A percentile compares a stretch with the other conserved stretches of the same genome.
These are phyloP conservation scores for Acanthacorydalis orientalis DNA, from an alignment of 2,888 invertebrate genomes.

Conservation along the genomic window DNA sequence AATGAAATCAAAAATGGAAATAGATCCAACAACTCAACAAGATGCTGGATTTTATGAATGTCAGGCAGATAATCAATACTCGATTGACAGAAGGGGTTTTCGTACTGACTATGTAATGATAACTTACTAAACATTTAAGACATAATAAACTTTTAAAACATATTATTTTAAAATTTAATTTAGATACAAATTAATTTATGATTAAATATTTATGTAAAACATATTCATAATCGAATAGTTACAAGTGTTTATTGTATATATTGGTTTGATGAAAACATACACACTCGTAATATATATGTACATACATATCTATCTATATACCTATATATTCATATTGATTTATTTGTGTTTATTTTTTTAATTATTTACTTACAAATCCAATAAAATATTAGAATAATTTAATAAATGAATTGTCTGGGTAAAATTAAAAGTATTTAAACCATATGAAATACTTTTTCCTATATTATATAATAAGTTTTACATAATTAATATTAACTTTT, in stretches of 20 bases:
- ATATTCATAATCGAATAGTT: too few species aligned
- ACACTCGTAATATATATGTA: background rate
- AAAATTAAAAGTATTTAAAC: background rate
- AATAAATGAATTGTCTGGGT: too few species aligned
- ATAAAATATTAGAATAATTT: background rate
- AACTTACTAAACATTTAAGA: slow-evolving; percentile 22
- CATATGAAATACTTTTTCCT: background rate
- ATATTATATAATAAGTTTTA: too few species aligned
- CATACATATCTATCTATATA: slow-evolving; percentile 1
- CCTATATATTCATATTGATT: background rate
- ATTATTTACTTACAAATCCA: background rate
- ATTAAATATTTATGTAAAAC: too few species aligned
- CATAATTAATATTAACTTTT: too few species aligned
- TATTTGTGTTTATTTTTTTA: background rate
- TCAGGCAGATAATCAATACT: slow-evolving; percentile 53
- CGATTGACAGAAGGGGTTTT: slow-evolving; percentile 48
- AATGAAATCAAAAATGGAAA: slow-evolving; percentile 57
- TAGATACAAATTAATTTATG: too few species aligned
- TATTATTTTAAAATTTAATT: too few species aligned
- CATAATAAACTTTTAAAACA: too few species aligned
- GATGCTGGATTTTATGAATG: slow-evolving; percentile 57
- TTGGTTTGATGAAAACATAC: too few species aligned
- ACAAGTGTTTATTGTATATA: too few species aligned
- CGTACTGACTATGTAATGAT: slow-evolving; percentile 44
- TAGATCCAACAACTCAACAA: slow-evolving; percentile 54